A percentile compares a stretch with the other conserved stretches of the same genome.
Conservation (phyloP, 2,113 vertebrate species). For the Oxyruncus cristatus region DNA sequence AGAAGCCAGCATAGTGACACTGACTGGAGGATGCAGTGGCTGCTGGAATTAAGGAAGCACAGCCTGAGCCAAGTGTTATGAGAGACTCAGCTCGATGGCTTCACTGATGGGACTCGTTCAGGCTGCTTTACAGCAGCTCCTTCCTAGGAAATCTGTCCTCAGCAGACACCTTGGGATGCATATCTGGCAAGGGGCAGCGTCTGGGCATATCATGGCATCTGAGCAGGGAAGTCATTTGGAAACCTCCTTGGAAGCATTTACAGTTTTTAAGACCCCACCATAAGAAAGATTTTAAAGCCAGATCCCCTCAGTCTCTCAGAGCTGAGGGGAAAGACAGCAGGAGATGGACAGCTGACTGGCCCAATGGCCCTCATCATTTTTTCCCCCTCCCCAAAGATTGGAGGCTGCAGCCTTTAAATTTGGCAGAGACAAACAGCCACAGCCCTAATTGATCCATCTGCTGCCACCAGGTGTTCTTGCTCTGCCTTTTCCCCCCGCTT, state of each 20-base stretch:
- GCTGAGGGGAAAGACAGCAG: background rate
- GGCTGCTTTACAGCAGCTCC: background rate
- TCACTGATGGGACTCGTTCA: background rate
- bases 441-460: background rate
- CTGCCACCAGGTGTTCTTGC: background rate
- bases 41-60: background rate
- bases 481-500: background rate
- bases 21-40: background rate
- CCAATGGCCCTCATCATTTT: background rate
- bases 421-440: background rate
- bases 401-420: background rate
- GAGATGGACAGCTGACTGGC: fast-evolving
- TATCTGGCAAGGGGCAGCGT: background rate
- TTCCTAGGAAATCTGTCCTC: background rate
- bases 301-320: background rate
- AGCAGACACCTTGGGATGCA: background rate
- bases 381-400: background rate
- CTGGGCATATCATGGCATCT: background rate
- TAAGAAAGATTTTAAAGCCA: background rate
- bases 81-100: background rate
- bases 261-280: background rate
- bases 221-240: background rate
- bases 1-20: background rate
- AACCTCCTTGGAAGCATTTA: background rate
- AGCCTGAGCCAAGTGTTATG: background rate